phyloP scores from a whole-genome alignment of 2,797 vertebrate species.

The Taeniopygia guttata region DNA sequence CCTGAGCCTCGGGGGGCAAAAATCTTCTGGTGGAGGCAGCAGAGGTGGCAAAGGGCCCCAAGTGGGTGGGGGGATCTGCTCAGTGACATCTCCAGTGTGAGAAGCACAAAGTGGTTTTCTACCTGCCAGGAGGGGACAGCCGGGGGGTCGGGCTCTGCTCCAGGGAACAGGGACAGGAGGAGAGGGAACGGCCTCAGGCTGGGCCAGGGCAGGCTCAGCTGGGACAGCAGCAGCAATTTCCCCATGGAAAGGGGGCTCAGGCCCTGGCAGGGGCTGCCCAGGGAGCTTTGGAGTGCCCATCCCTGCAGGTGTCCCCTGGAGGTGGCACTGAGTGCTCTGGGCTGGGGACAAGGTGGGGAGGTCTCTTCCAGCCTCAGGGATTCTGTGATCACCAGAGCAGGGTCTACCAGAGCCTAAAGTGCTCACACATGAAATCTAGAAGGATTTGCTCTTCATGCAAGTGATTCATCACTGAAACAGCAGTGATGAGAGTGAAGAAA shows the following conservation, averaged over 20 bases:
- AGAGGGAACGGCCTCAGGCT: neutral
- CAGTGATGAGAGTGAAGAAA: neutral
- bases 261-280: no score
- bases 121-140: neutral
- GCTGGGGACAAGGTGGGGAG: neutral
- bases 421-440: accelerated
- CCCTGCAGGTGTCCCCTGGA: no score
- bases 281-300: no score
- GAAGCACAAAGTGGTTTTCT: neutral
- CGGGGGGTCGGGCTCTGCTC: neutral
- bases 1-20: neutral
- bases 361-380: neutral
- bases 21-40: no score
- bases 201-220: neutral
- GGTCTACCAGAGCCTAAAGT: neutral
- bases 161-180: neutral
- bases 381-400: neutral
- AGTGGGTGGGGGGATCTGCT: neutral
- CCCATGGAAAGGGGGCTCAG: neutral
- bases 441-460: neutral
- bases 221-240: neutral
- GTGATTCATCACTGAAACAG: neutral
- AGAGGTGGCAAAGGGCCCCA: neutral
- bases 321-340: neutral
- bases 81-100: accelerated